Base-by-base conservation (phyloP, 2,888 invertebrate genomes). In the Mechanitis messenoides region DNA sequence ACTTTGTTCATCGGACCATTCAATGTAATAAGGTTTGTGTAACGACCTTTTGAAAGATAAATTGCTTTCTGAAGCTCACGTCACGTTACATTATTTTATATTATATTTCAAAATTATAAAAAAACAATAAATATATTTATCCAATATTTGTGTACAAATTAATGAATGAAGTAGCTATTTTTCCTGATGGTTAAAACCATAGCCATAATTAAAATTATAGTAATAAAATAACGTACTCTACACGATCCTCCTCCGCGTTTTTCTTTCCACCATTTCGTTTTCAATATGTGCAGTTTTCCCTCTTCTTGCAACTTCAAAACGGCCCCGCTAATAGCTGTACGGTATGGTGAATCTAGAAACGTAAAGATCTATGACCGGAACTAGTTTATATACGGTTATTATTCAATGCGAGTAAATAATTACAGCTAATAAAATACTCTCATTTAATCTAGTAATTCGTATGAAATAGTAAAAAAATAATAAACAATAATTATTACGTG, bases 221-320 rank as follows among this genome's bases (percentile, higher is more conserved):
- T 56, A 47, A 47, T 47, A 56, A 56, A 42, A 55, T 46, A 68
- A 84, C 92, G 92, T 88, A 95, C 95, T 79, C 95, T 92, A 80
- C 96, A 96, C 62, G 95, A 93, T 56, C 96, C 96, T 33, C 97
- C 97, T 31, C 97, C 97, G 42, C 96, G 92, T 87, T 95, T 96
- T 85, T 97, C 96, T 80, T 97, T 97, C 99, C 99, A 99, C 99
- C 99, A 99, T 80, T 95, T 94, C 42, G 97, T 96, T 91, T 98
- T 98, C 74, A 99, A 90, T 79, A 95, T 94, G 79, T 96, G 97
- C 66, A 99, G 91, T 84, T 94, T 95, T 54, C 98, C 98, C 81
- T 96, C 96, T 86, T 99, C 99, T 91, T 99, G 98, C 47, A 99
- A 92, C 85, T 96, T 96, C 58, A 99, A 90, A 71, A 99, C 97